Conservation (phyloP, 2,113 vertebrate genomes). For the Tachysurus fulvidraco region DNA sequence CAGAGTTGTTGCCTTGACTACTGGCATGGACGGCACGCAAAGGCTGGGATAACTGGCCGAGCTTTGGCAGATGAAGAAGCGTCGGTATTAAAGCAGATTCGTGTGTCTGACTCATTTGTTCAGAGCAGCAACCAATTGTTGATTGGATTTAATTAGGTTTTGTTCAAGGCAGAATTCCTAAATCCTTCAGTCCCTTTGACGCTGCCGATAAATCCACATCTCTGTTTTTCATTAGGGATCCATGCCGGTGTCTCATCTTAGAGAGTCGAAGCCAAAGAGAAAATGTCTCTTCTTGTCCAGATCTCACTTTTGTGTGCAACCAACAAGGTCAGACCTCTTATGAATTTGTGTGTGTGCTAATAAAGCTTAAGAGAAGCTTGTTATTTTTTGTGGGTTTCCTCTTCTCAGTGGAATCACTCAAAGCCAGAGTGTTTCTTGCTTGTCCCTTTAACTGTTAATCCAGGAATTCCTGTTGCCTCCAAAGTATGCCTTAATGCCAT, state of each 20-base stretch:
- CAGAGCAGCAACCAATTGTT: constrained; percentile 37
- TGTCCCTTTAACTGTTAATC: not conserved
- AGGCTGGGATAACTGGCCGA: not conserved
- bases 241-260: constrained; percentile 30
- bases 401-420: not conserved
- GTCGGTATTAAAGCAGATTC: constrained; percentile 40
- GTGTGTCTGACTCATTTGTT: constrained; percentile 48
- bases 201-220: constrained; percentile 31
- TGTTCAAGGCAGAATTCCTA: constrained; percentile 28
- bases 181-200: constrained; percentile 19
- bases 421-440: constrained; percentile 14
- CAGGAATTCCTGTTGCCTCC: constrained; percentile 11
- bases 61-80: constrained; percentile 37
- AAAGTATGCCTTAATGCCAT: constrained; percentile 17
- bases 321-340: constrained; percentile 3
- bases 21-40: constrained; percentile 36
- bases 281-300: constrained; percentile 1
- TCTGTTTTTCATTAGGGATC: constrained; percentile 43
- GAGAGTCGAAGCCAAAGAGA: constrained; percentile 28
- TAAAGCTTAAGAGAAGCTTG: constrained; percentile 54
- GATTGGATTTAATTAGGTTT: constrained; percentile 51
- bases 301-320: constrained; percentile 42
- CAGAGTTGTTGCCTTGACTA: constrained; percentile 51
- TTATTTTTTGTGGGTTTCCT: constrained; percentile 47
- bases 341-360: constrained; percentile 44